These are phyloP conservation scores for Tragelaphus imberbis DNA, from an alignment of 2,113 vertebrate species.

Conservation along the genomic window DNA sequence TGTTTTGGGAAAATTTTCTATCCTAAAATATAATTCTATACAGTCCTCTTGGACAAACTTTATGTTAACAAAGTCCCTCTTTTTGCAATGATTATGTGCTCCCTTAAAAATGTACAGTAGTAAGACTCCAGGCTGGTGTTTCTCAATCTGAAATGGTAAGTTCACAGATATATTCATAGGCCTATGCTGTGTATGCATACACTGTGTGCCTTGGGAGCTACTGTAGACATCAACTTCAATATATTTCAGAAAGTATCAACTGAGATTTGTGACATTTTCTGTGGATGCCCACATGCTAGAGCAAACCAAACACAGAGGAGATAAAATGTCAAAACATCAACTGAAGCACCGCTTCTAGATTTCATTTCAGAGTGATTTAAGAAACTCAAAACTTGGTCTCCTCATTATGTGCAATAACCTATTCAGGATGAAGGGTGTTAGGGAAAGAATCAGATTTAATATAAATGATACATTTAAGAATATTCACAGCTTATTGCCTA, in stretches of 20 bases:
- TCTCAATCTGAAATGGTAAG: not conserved
- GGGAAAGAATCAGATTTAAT: not conserved
- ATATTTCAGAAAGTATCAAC: not conserved
- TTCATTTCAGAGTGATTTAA: not conserved
- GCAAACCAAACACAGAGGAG: not conserved
- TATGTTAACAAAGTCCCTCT: not conserved
- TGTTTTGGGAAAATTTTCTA: not conserved
- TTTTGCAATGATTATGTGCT: not conserved
- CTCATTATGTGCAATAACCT: not conserved
- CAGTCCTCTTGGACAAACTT: not conserved
- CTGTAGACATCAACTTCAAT: not conserved
- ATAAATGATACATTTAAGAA: not conserved
- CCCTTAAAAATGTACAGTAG: not conserved
- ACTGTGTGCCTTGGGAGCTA: not conserved
- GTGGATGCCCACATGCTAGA: not conserved
- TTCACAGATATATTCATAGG: not conserved
- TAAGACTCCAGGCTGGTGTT: not conserved
- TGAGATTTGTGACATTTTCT: not conserved
- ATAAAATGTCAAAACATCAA: not conserved
- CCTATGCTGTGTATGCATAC: rapidly evolving
- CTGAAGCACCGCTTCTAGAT: not conserved
- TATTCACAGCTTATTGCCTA: not conserved
- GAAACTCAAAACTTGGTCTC: not conserved
- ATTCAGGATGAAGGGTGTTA: not conserved
- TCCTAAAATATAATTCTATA: not conserved